Evolutionary conservation across 2,888 invertebrate genomes (phyloP), one percentile per base, ranked within the genome.

Genomic region (Kryphioiulus occultus): DNA sequence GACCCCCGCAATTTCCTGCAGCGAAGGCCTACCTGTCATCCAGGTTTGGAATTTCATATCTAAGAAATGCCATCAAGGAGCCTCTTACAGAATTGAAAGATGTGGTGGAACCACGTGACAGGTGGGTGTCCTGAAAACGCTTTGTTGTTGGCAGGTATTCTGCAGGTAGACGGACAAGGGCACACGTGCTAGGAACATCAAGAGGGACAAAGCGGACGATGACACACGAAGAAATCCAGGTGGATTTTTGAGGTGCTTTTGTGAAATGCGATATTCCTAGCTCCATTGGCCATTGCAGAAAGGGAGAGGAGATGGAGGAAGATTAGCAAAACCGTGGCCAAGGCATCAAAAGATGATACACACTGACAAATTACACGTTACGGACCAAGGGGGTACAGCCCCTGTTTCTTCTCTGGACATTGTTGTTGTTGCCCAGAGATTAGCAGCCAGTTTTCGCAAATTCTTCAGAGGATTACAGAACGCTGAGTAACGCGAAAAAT

Each of bases 181-280:
- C 68, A 68, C 68, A 68, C 68, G 68, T 68, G 68, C 68, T 68
- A 26, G 0, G 26, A 26, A 68, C 68, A 68, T 68, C n/a, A n/a
- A n/a, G n/a, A n/a, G n/a, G 68, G 22, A 68, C 68, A 68, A 68
- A 12, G 26, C 26, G 0, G 26, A 68, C 68, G 26, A 68, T 26
- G 68, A 68, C 68, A 68, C 68, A 68, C 9, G 68, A 26, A 68
- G 68, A 68, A 26, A 68, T 68, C 68, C 68, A 68, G 68, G 68
- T 68, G 68, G 59, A 59, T 59, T 17, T 59, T n/a, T 68, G 17
- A 15, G 47, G 47, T 15, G 47, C 47, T 59, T 59, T 59, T 59
- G 53, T 68, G 68, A 68, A 68, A 68, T 68, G 26, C 68, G 68
- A 68, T 68, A 26, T 26, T 26, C 1, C 26, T n/a, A 12, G 1